These are phyloP conservation scores for Caerostris extrusa DNA, from an alignment of 1,140 invertebrate species.

Conservation along the genomic window DNA sequence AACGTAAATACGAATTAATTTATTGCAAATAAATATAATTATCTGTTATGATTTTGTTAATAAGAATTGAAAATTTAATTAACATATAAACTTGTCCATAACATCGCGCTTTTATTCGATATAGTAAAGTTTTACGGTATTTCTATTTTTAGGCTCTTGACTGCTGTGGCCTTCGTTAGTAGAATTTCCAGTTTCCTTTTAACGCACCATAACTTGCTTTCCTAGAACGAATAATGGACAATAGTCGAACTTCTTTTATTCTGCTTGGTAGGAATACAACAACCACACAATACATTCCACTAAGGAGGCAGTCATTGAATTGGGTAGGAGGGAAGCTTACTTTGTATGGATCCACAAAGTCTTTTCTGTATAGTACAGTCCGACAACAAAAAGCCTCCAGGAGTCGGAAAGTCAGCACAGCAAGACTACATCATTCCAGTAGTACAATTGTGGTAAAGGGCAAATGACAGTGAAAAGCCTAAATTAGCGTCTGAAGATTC, in stretches of 20 bases:
- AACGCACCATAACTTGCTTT: not conserved
- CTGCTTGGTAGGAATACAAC: not conserved
- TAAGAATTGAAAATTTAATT: too few relatives aligned
- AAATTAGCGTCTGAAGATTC: constrained; percentile 50
- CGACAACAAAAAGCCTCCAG: not conserved
- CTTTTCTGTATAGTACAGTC: not conserved
- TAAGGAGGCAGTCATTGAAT: not conserved
- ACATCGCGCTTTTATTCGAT: too few relatives aligned
- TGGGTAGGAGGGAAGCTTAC: not conserved
- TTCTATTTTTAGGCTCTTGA: too few relatives aligned
- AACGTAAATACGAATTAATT: too few relatives aligned
- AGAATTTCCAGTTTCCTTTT: not conserved
- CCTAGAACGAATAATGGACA: not conserved
- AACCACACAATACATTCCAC: not conserved
- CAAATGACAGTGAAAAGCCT: not conserved
- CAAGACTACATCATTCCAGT: not conserved
- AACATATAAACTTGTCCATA: too few relatives aligned
- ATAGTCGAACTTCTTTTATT: not conserved
- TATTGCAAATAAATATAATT: too few relatives aligned
- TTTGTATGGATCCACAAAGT: not conserved
- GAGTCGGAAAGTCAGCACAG: not conserved
- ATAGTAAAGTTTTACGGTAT: too few relatives aligned
- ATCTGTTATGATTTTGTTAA: too few relatives aligned
- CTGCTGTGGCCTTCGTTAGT: not conserved
- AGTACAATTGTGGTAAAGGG: not conserved